Base-by-base conservation (phyloP, 2,888 invertebrate species). In the Yponomeuta malinellus region DNA sequence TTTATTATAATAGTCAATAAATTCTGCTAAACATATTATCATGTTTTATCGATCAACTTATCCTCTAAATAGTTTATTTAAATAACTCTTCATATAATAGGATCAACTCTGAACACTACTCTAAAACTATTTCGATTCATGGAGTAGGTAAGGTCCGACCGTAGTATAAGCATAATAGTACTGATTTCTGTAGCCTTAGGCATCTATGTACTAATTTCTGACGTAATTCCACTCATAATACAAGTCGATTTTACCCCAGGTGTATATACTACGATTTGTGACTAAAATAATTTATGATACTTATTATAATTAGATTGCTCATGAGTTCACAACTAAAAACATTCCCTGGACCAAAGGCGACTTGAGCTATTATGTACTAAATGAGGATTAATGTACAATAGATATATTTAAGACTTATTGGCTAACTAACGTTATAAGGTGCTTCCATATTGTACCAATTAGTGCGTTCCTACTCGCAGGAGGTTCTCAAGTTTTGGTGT, bases 1-100 rank as follows among this genome's bases (percentile, higher is more conserved):
- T 81, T 83, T 82, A 23, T 23, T 23, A 23, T 74, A 82, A 83
- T 84, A 78, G 76, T 82, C 83, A 81, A 83, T 85, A 84, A 79
- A 79, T 79, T 83, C 82, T 81, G 82, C 81, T 82, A 83, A 81
- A 77, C 80, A 78, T 75, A 75, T 72, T 65, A 73, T 75, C 73
- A 75, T 75, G 78, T 75, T 80, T 79, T 77, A 75, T 73, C 77
- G 72, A 73, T 76, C n/a, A 10, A 68, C 29, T 52, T 23, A 52
- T 52, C 43, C 31, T 8, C 37, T 67, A 12, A n/a, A 12, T 67
- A 67, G 37, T 67, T 67, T 12, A 43, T 33, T 67, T 79, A 79
- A 77, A 79, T 82, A 80, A 80, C 79, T 79, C 10, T 75, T 80
- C 72, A 78, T 80, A 81, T 64, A 33, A 43, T 23, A 48, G 10